Percentiles rank a stretch among this genome's conserved stretches.
phyloP scores from a whole-genome alignment of 2,888 invertebrate species.

The Leptinotarsa peninsularis region DNA sequence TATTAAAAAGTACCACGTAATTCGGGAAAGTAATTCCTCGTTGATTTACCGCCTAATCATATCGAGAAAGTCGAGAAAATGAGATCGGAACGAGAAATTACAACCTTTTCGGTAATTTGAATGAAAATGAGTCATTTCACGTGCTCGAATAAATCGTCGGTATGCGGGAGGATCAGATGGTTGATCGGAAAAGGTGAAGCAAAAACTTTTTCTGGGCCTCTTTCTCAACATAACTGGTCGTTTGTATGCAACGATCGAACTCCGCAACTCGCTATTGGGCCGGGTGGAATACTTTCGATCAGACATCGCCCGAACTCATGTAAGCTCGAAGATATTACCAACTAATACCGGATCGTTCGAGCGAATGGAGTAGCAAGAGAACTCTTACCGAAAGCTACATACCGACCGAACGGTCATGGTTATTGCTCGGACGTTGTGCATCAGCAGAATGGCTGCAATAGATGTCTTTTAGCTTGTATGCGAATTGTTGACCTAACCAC shows the following conservation, averaged over 20 bases:
- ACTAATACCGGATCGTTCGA: slow-evolving; percentile 45
- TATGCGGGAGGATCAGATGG: slow-evolving; percentile 20
- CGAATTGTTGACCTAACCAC: background rate
- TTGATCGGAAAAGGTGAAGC: slow-evolving; percentile 14
- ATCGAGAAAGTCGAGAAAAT: slow-evolving; percentile 11
- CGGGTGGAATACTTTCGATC: slow-evolving; percentile 58
- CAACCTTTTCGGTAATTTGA: slow-evolving; percentile 16
- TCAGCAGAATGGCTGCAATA: slow-evolving; percentile 5
- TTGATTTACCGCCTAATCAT: slow-evolving; percentile 15
- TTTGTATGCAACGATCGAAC: slow-evolving; percentile 57
- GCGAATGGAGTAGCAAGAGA: slow-evolving; percentile 18
- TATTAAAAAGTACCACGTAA: too few relatives aligned
- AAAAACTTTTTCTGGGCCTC: slow-evolving; percentile 20
- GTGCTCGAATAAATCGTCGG: slow-evolving; percentile 20
- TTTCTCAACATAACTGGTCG: slow-evolving; percentile 51
- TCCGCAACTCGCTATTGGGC: slow-evolving; percentile 54
- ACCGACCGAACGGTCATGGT: slow-evolving; percentile 16
- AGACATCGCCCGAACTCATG: slow-evolving; percentile 53
- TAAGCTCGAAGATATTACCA: slow-evolving; percentile 52
- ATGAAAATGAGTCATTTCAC: slow-evolving; percentile 15
- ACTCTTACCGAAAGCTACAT: slow-evolving; percentile 10
- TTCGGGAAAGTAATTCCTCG: background rate
- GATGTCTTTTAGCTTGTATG: slow-evolving; percentile 2
- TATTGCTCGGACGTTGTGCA: slow-evolving; percentile 9
- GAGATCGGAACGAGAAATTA: slow-evolving; percentile 12